Conservation (phyloP, 2,113 vertebrate genomes). For the Gallinago jamesoni region DNA sequence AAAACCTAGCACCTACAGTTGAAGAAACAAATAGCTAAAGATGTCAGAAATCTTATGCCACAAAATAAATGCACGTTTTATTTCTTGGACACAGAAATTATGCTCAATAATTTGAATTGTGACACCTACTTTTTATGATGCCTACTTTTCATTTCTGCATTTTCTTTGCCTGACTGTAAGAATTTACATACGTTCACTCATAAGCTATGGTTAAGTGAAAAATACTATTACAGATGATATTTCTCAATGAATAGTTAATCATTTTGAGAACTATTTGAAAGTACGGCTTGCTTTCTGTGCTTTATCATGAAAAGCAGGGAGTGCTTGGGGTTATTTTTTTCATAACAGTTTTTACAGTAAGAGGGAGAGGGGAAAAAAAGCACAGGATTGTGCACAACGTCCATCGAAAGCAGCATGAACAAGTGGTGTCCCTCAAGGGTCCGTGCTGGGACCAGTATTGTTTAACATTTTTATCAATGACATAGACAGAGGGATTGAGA, state of each 20-base stretch:
- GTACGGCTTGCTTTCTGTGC: neutral
- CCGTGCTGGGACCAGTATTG: too few relatives aligned
- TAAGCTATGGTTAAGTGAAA: neutral
- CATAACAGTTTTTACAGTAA: neutral
- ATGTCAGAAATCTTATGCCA: neutral
- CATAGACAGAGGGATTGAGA: too few relatives aligned
- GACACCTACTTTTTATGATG: neutral
- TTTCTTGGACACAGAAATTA: neutral
- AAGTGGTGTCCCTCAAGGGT: too few relatives aligned
- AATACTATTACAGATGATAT: neutral
- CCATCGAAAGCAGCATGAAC: neutral
- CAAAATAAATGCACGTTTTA: neutral
- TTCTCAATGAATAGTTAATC: neutral
- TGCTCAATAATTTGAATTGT: neutral
- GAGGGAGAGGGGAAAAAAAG: neutral
- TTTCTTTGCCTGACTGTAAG: neutral
- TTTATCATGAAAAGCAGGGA: neutral
- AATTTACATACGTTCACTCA: neutral
- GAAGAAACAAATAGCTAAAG: neutral
- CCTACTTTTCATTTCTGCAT: neutral
- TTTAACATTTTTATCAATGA: too few relatives aligned
- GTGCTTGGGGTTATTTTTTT: neutral
- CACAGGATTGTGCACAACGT: neutral
- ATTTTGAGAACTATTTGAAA: neutral
- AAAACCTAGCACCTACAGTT: neutral